A percentile compares a stretch with the other conserved stretches of the same genome.
These are phyloP conservation scores for Nyctibius grandis DNA, from an alignment of 2,797 vertebrate species.

Conservation along the genomic window DNA sequence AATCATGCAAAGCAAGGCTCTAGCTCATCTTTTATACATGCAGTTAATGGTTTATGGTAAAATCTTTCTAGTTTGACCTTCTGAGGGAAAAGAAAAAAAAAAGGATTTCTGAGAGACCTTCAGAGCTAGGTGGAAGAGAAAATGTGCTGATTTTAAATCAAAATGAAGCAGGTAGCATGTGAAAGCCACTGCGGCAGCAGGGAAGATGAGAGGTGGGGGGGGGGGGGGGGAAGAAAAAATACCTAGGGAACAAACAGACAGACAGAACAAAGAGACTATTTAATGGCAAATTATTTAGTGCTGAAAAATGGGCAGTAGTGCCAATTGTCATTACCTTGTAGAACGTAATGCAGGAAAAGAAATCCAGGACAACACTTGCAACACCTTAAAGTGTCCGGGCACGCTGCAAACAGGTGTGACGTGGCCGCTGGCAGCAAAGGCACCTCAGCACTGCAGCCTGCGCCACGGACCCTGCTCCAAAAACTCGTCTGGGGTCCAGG, in stretches of 20 bases:
- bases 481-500: background rate
- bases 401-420: background rate
- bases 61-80: background rate
- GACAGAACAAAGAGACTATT: background rate
- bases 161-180: background rate
- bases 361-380: background rate
- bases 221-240: fast-evolving
- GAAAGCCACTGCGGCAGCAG: background rate
- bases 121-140: background rate
- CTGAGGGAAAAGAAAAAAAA: background rate
- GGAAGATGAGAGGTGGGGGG: background rate
- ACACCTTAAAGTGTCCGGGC: fast-evolving
- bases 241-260: background rate
- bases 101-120: background rate
- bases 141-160: background rate
- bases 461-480: fast-evolving
- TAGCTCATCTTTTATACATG: background rate
- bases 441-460: background rate
- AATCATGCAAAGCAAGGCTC: background rate
- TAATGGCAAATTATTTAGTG: background rate
- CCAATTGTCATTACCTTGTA: background rate
- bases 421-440: background rate
- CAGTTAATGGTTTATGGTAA: background rate
- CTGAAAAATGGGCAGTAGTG: background rate
- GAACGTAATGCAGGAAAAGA: background rate